These are phyloP conservation scores for Unio delphinus DNA, from an alignment of 2,888 invertebrate species.

Conservation along the genomic window DNA sequence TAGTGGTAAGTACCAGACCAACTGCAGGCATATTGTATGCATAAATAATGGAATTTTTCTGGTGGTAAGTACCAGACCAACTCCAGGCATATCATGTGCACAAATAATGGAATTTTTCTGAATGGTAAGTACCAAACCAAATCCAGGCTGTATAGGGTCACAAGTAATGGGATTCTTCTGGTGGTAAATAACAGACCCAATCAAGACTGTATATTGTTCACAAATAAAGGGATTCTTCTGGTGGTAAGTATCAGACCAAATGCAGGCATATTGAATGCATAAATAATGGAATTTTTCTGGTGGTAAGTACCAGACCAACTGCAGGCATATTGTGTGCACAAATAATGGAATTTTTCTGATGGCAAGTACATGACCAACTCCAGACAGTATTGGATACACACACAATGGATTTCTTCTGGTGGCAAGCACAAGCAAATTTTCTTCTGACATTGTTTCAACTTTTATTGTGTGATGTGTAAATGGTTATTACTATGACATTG, in stretches of 20 bases:
- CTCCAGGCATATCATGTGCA: too few species aligned
- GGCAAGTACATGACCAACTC: constrained; percentile 51
- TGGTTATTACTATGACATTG: too few species aligned
- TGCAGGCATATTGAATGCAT: neutral
- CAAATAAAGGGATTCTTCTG: constrained; percentile 39
- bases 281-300: neutral
- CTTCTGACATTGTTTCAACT: too few species aligned
- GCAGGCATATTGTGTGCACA: constrained; percentile 55
- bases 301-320: constrained; percentile 1
- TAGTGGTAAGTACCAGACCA: too few species aligned
- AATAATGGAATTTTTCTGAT: constrained; percentile 49
- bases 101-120: too few species aligned
- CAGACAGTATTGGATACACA: constrained; percentile 44
- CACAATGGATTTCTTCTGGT: constrained; percentile 19
- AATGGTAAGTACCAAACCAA: too few species aligned
- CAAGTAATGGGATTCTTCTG: too few species aligned
- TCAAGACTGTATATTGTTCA: constrained; percentile 57
- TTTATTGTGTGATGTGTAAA: too few species aligned
- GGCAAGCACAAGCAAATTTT: constrained; percentile 28
- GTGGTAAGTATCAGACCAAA: constrained; percentile 36
- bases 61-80: constrained; percentile 34
- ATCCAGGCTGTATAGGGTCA: too few species aligned
- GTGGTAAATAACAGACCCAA: too few species aligned
- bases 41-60: too few species aligned
- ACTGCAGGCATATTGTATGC: too few species aligned